Conservation (phyloP, 2,113 vertebrate species). For the Orycteropus afer region DNA sequence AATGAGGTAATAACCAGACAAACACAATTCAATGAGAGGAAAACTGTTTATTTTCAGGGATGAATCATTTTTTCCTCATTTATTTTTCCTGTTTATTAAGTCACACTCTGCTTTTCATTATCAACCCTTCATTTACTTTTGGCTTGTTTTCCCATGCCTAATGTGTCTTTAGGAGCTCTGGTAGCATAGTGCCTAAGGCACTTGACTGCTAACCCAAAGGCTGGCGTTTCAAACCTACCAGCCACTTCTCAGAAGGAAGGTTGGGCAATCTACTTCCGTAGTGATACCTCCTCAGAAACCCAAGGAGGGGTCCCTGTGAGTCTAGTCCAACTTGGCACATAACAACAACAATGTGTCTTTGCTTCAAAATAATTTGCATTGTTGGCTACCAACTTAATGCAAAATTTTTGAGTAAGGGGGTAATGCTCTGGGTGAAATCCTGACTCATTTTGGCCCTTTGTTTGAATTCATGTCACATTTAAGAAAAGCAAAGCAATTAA, state of each 20-base stretch:
- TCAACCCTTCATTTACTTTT: neutral
- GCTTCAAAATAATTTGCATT: neutral
- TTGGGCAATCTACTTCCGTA: too few species aligned
- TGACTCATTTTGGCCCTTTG: neutral
- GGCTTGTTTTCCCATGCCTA: neutral
- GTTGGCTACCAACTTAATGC: neutral
- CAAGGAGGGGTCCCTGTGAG: too few species aligned
- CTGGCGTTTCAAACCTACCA: too few species aligned
- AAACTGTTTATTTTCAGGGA: slow-evolving; percentile 36
- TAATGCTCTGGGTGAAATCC: neutral
- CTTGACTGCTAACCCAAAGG: too few species aligned
- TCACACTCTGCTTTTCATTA: neutral
- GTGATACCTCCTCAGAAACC: too few species aligned
- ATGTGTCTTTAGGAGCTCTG: neutral
- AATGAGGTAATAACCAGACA: slow-evolving; percentile 18
- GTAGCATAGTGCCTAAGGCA: too few species aligned
- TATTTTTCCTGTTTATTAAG: slow-evolving; percentile 23
- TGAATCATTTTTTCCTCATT: slow-evolving; percentile 1
- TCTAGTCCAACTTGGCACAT: too few species aligned
- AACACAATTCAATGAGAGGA: slow-evolving; percentile 25
- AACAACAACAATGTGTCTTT: neutral
- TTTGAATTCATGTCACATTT: neutral
- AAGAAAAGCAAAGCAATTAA: neutral
- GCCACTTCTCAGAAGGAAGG: too few species aligned
- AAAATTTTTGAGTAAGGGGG: neutral